Evolutionary conservation across 1,140 invertebrate species (phyloP).

Genomic region (Epicauta chinensis): DNA sequence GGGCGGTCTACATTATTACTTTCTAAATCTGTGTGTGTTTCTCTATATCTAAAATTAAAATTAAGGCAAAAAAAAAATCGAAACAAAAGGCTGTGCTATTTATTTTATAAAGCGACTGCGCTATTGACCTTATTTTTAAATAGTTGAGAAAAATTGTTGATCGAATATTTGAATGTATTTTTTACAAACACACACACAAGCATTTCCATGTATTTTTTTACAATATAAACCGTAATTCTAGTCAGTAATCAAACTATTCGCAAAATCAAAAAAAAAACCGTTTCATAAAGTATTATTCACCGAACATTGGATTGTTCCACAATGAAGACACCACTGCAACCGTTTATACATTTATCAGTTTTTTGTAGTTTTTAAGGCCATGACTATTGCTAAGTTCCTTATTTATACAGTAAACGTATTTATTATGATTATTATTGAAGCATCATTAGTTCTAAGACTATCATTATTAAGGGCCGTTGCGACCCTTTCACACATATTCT

Average conservation of each 20-base stretch:
- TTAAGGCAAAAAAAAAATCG: not conserved
- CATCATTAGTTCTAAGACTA: no score
- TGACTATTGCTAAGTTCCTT: no score
- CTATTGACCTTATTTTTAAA: not conserved
- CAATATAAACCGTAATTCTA: not conserved
- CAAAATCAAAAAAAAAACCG: no score
- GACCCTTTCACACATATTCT: no score
- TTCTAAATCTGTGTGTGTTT: no score
- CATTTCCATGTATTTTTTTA: not conserved
- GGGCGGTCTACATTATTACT: no score
- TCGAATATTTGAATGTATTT: not conserved
- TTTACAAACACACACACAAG: not conserved
- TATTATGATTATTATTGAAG: no score
- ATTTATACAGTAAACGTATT: no score
- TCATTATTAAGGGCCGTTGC: no score
- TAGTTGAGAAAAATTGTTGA: not conserved
- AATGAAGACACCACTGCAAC: no score
- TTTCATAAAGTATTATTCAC: not conserved
- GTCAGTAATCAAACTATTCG: not conserved
- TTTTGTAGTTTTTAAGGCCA: not conserved
- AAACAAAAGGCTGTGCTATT: conserved; percentile 8
- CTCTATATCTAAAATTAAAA: no score
- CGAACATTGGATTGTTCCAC: no score
- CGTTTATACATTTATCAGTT: not conserved
- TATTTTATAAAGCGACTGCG: not conserved